Base-by-base conservation (phyloP, 2,888 invertebrate genomes). In the Agriopis aurantiaria region DNA sequence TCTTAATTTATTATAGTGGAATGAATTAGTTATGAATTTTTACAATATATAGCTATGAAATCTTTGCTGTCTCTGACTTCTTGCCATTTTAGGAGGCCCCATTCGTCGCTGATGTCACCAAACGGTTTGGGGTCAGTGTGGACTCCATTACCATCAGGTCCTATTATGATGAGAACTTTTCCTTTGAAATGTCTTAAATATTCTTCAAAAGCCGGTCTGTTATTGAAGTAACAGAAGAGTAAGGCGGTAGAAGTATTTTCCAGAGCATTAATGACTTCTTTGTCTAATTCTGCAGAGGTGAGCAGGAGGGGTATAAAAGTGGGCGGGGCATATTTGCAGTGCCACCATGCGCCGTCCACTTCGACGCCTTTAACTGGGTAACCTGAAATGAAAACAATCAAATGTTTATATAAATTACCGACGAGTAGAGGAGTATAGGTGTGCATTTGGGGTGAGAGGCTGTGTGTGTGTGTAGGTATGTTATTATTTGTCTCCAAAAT, bases 161-260 rank as follows among this genome's bases (percentile, higher is more conserved):
- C 98, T 72, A 97, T 96, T 14, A 98, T 96, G 80, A 98, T 92
- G 63, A 98, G 85, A 71, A 96, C 92, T 49, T 92, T 91, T 45
- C 98, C 97, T 41, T 88, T 82, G 85, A 96, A 97, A 80, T 95
- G 84, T 75, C 95, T 85, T 69, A 98, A 86, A 80, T 98, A 98
- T 10, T 96, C 90, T 11, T 92, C 82, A 86, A 97, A 98, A 33
- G 97, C 97, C 0, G 82, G 77, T 8, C 96, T 95, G 80, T 97
- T 96, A 82, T 97, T 98, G 80, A 98, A 98, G 81, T 98, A 98
- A 82, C 97, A 98, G 85, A 98, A 98, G 59, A 98, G 82, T 63
- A 97, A 81, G 0, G 97, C 96, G 68, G 95, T 95, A 53, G 94
- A 87, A 12, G 87, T 77, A 10, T 87, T 81, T 45, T 90, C 84